Base-by-base conservation (phyloP, 1,140 invertebrate genomes). In the Drosophila leontia region DNA sequence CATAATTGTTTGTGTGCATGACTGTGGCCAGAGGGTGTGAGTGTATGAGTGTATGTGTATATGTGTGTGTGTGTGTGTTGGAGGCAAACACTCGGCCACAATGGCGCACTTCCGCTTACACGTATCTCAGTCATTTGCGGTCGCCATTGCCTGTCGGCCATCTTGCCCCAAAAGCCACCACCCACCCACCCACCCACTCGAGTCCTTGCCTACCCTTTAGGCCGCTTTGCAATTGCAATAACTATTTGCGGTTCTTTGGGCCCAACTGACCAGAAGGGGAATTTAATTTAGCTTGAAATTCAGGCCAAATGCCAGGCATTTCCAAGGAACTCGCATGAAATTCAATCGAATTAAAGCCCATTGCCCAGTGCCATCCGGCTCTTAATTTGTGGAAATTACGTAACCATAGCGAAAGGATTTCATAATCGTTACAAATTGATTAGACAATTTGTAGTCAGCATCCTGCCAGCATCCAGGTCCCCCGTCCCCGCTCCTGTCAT, bases 281-380 rank as follows among this genome's bases (percentile, higher is more conserved):
- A 86, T 86, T 86, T 88, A 83, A 86, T 86, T 86, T 82, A 72
- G 80, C 83, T 53, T 69, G 65, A 82, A 78, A 72, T 85, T 84
- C 23, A 1, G 11, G 3, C 3, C 17, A 29, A 51, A 62, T 75
- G n/a, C 45, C 19, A 12, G 23, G 45, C 65, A 69, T 71, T 60
- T 44, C n/a, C 51, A 55, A 37, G 32, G 12, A 32, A 13, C 23
- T 44, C 35, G 41, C 69, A 57, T 57, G n/a, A 19, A 32, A 37
- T 39, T 47, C 12, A 48, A 39, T 58, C 23, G 23, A 70, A 48
- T 71, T 71, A 58, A 70, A 71, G 39, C 23, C 26, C n/a, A 17
- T 5, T 17, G 26, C 26, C 26, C 35, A 42, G 23, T 17, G 50
- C 23, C n/a, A 37, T 56, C n/a, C 8, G 13, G 35, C n/a, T 19